phyloP scores from a whole-genome alignment of 2,797 vertebrate species.

The Mormyrops boulengeri region DNA sequence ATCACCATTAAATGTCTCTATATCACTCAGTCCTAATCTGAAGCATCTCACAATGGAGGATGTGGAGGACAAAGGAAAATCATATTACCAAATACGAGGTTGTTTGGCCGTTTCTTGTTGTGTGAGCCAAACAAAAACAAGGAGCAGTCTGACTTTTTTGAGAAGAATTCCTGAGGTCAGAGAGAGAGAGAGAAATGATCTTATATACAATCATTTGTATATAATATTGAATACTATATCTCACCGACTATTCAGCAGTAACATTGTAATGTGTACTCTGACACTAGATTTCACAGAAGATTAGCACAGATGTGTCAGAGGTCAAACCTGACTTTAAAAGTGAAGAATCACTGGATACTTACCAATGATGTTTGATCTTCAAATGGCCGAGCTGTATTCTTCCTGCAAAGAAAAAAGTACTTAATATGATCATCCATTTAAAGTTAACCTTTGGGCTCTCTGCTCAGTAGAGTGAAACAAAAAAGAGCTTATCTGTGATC shows the following conservation, averaged over 20 bases:
- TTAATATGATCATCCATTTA: background rate
- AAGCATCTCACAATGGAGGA: background rate
- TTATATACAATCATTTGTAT: background rate
- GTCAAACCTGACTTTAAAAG: background rate
- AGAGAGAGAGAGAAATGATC: background rate
- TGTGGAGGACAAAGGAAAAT: background rate
- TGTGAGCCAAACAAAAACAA: constrained; percentile 94
- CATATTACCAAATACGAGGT: constrained; percentile 78
- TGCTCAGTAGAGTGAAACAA: background rate
- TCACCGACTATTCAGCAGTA: background rate
- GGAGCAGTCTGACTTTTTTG: constrained; percentile 90
- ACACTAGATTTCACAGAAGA: background rate
- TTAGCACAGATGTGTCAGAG: background rate
- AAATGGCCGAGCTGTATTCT: constrained; percentile 92
- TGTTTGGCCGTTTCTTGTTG: constrained; percentile 95
- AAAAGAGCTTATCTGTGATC: background rate
- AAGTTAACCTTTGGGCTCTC: background rate
- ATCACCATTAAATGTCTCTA: background rate
- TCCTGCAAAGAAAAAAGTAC: constrained; percentile 56
- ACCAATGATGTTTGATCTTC: constrained; percentile 92
- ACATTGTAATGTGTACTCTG: background rate
- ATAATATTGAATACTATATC: background rate
- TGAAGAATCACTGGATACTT: constrained; percentile 35
- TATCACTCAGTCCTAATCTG: background rate
- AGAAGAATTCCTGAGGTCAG: constrained; percentile 84